Percentiles rank a stretch among this genome's conserved stretches.
These are phyloP conservation scores for Arvicanthis niloticus DNA, from an alignment of 2,113 vertebrate genomes.

Conservation along the genomic window DNA sequence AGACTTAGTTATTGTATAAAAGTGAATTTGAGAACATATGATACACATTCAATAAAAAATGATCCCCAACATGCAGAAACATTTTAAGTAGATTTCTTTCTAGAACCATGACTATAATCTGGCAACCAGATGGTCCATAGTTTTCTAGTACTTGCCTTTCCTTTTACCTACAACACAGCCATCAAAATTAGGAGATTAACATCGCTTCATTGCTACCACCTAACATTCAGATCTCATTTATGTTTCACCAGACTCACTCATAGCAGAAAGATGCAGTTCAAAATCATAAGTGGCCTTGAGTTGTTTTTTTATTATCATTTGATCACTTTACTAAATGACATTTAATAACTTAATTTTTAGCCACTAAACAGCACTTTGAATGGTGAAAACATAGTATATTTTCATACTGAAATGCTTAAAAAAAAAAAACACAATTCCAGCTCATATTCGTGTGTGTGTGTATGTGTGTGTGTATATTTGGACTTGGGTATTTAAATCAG, in stretches of 20 bases:
- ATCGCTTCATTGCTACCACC: neutral
- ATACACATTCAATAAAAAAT: neutral
- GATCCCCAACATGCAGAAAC: neutral
- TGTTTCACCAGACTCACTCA: conserved; percentile 10
- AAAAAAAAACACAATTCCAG: no score
- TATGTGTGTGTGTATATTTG: no score
- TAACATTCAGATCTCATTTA: neutral
- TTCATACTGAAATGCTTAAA: neutral
- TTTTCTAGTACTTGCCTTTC: neutral
- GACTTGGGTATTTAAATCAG: no score
- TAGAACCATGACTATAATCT: neutral
- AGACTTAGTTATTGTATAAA: conserved; percentile 69
- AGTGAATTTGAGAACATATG: conserved; percentile 63
- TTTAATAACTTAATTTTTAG: conserved; percentile 97
- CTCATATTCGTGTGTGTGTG: no score
- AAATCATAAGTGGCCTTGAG: neutral
- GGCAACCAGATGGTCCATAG: neutral
- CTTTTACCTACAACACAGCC: neutral
- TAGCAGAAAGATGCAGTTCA: neutral
- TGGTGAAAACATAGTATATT: conserved; percentile 93
- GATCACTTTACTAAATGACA: conserved; percentile 99
- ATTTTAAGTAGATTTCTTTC: conserved; percentile 12
- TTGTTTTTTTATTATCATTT: conserved; percentile 85
- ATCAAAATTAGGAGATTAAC: conserved; percentile 34
- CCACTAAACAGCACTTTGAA: conserved; percentile 99